phyloP scores from a whole-genome alignment of 53 echinoderm and acorn worm species.

The Astropecten irregularis region DNA sequence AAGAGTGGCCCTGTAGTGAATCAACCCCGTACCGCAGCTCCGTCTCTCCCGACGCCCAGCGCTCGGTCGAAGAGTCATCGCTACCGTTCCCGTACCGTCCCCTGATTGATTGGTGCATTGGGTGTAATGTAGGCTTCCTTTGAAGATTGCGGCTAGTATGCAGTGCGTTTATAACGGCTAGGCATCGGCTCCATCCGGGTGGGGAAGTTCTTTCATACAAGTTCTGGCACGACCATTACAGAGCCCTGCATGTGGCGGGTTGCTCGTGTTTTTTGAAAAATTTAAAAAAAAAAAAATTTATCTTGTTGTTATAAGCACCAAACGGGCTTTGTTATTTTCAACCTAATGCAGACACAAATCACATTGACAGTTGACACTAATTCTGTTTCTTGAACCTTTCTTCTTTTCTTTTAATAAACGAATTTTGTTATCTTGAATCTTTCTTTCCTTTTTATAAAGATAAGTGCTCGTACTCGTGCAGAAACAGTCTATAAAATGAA shows the following conservation, averaged over 20 bases:
- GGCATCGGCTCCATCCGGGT: constrained; percentile 83
- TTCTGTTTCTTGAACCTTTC: too few relatives aligned
- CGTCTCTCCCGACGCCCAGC: constrained; percentile 96
- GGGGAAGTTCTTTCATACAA: constrained; percentile 90
- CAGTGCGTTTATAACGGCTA: constrained; percentile 58
- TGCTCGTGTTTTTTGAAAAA: constrained; percentile 56
- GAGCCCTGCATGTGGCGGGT: constrained; percentile 77
- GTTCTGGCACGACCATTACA: constrained; percentile 88
- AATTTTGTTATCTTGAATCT: too few relatives aligned
- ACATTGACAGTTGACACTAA: too few relatives aligned
- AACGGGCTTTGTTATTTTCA: too few relatives aligned
- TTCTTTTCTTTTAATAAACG: too few relatives aligned
- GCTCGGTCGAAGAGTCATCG: constrained; percentile 91
- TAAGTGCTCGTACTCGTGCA: too few relatives aligned
- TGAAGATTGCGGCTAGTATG: constrained; percentile 58
- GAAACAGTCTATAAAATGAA: too few relatives aligned
- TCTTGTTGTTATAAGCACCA: too few relatives aligned
- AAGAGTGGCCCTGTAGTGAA: constrained; percentile 83
- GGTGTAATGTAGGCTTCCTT: constrained; percentile 82
- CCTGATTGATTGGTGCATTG: constrained; percentile 73
- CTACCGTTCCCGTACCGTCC: constrained; percentile 15
- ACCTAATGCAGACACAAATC: too few relatives aligned
- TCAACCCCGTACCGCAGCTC: constrained; percentile 56
- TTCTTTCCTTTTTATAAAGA: too few relatives aligned
- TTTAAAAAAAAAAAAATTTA: neutral